Evolutionary conservation across 2,888 invertebrate species (phyloP), one percentile per base, ranked within the genome.

Genomic region (Sisyra nigra): DNA sequence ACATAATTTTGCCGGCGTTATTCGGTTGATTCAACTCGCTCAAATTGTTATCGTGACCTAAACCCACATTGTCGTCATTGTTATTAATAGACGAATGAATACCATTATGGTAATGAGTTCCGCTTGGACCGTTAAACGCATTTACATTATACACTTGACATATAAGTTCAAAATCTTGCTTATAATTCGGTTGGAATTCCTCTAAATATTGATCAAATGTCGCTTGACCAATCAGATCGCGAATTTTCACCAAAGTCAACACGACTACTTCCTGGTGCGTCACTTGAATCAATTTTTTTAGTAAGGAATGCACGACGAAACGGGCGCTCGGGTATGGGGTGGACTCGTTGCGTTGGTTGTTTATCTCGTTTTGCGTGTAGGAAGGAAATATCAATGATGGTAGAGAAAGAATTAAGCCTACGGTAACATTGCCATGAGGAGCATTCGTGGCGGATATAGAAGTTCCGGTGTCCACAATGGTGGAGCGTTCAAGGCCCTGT

Each of bases 181-280:
- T 65, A 1, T 68, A 62, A 34, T 67, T 68, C 30, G 63, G 61
- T 34, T 67, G 61, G 45, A 60, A 52, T 44, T 62, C 55, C 48
- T 54, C 50, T 50, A 63, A 47, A 49, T 71, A 70, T 34, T 66
- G 62, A 52, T 76, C 68, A 54, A 85, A 84, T 45, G 76, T 73
- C 7, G 70, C 65, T 2, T 67, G 62, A 0, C 84, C 84, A 45
- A 83, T 68, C 6, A 75, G 64, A 47, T 79, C 75, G 40, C 78
- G 71, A 36, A 86, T 71, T 58, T 80, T 80, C 39, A 76, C 63
- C 45, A 86, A 59, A 2, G 85, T 77, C 51, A 80, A 68, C 41
- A 82, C 46, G 43, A 80, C 67, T 52, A 79, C 65, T 67, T 85
- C 68, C 67, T 84, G 68, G 46, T 65, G 65, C 0, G 62, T 56